Conservation (phyloP, 2,888 invertebrate genomes). For the Hydropsyche betteni region DNA sequence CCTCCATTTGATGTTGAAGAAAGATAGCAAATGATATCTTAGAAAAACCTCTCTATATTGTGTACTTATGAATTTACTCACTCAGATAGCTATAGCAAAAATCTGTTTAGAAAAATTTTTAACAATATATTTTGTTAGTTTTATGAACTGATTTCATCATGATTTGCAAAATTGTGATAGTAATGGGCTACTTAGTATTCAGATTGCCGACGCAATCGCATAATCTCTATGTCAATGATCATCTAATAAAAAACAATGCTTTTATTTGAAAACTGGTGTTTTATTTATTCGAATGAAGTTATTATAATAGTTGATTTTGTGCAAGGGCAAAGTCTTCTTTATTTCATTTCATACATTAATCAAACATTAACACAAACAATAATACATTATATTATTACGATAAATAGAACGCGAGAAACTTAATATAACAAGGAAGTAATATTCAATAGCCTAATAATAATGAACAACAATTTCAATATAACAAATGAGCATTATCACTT, state of each 20-base stretch:
- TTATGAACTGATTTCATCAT: neutral
- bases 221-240: conserved; percentile 18
- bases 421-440: neutral
- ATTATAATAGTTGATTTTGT: no score
- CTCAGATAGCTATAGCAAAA: conserved; percentile 8
- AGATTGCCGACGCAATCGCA: conserved; percentile 10
- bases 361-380: no score
- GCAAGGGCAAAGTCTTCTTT: no score
- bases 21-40: neutral
- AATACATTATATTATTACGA: no score
- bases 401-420: neutral
- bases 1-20: neutral
- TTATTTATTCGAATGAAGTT: neutral
- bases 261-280: conserved; percentile 18
- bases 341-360: no score
- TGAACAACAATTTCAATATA: conserved; percentile 51
- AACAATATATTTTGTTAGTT: conserved; percentile 13
- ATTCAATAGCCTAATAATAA: neutral
- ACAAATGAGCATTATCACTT: neutral
- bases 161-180: conserved; percentile 21
- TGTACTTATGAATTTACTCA: conserved; percentile 9
- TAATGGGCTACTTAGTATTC: conserved; percentile 2
- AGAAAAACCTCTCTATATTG: neutral
- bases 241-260: conserved; percentile 16
- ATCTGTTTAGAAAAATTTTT: neutral